These are phyloP conservation scores for Norana najaformis DNA, from an alignment of 2,888 invertebrate species.

Conservation along the genomic window DNA sequence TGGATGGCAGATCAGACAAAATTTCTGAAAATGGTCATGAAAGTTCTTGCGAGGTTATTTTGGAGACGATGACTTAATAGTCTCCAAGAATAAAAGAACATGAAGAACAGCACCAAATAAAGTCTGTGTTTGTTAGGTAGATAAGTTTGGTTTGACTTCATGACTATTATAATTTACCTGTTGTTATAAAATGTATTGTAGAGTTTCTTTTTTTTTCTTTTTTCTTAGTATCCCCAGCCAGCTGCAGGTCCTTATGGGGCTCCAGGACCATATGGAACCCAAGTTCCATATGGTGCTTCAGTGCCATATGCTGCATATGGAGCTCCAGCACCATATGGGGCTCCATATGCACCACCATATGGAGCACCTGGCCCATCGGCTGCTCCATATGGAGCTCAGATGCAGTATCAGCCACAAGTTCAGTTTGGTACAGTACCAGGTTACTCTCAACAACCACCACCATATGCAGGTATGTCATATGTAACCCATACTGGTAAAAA, in stretches of 20 bases:
- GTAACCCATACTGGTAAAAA: background rate
- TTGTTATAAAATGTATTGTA: background rate
- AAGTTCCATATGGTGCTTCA: background rate
- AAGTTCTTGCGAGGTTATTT: no score
- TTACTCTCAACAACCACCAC: background rate
- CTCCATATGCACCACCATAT: background rate
- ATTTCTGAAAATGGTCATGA: no score
- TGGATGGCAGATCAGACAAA: no score
- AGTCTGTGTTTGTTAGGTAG: background rate
- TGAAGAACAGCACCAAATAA: no score
- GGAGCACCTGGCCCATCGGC: background rate
- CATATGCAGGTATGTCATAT: slow-evolving; percentile 14
- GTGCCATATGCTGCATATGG: background rate
- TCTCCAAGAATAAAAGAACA: no score
- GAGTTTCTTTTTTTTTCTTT: background rate
- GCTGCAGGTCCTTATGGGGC: background rate
- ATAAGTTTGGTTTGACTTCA: background rate
- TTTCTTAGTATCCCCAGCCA: background rate
- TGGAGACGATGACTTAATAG: no score
- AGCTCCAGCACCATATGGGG: background rate
- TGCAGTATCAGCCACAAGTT: slow-evolving; percentile 13
- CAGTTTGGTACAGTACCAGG: slow-evolving; percentile 8
- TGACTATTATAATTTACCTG: background rate
- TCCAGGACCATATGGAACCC: background rate
- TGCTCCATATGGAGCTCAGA: background rate